Evolutionary conservation across 1,140 invertebrate genomes (phyloP), one percentile per base, ranked within the genome.

Genomic region (Ectropis grisescens): DNA sequence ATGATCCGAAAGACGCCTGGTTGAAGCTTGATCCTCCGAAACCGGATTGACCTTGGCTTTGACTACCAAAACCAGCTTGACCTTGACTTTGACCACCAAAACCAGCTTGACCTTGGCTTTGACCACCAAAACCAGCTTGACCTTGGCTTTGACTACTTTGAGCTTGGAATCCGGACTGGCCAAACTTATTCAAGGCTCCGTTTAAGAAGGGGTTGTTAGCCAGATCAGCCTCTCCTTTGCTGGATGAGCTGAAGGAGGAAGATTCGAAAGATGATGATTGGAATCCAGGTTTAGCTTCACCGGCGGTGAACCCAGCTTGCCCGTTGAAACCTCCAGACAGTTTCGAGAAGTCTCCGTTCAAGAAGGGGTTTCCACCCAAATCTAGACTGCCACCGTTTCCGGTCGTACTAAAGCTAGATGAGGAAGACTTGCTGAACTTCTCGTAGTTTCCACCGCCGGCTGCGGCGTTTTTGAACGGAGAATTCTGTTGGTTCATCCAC

Each of bases 401-500:
- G 11, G 29, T 48, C 25, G 44, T 58, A 0, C 47, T 44, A 30
- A 40, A 65, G 25, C 59, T 65, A 1, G 61, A 58, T 31, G 55
- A 62, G 12, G 52, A 42, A 2, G 45, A 41, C 33, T 71, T 61
- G 50, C 59, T 70, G 50, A 57, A 75, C 23, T 75, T 79, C 30
- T 67, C 51, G 7, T 62, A 76, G 12, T 31, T 56, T 2, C 45
- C 57, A 1, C 37, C 38, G 1, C 36, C 37, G 0, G 31, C 49
- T 2, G 42, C 61, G 2, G 42, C 30, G 27, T 54, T 65, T 37
- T 84, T 85, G 55, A 86, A 81, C 0, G 85, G 84, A 1, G 82
- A 84, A 39, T 86, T 64, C 15, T 22, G 19, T 19, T 78, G 43
- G 27, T 59, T 68, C 69, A 82, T 78, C 85, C 85, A 86, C 85